These are phyloP conservation scores for Sebastes oblongus DNA, from an alignment of 2,797 vertebrate species.

Conservation along the genomic window DNA sequence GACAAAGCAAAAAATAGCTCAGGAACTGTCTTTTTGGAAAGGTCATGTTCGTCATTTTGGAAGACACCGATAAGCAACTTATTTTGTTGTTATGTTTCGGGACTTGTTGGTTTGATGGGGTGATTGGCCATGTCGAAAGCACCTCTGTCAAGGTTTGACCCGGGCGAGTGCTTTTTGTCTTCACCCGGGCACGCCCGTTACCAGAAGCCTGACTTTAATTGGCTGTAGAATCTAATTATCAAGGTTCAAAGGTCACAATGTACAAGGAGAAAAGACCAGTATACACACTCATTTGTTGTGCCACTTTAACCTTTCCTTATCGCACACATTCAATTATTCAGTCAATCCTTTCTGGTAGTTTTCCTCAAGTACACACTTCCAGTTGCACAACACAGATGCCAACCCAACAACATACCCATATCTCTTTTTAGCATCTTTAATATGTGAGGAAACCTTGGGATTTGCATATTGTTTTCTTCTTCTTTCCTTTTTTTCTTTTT, in stretches of 20 bases:
- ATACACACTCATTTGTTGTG: conserved; percentile 47
- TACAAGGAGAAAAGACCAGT: conserved; percentile 16
- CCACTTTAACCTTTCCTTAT: conserved; percentile 61
- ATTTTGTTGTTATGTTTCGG: background rate
- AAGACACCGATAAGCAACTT: background rate
- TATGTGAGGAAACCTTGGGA: conserved; percentile 52
- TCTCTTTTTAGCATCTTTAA: conserved; percentile 66
- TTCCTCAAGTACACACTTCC: conserved; percentile 37
- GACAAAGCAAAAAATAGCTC: background rate
- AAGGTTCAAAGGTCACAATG: conserved; percentile 39
- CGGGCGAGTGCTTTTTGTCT: background rate
- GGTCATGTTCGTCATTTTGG: background rate
- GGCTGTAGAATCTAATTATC: conserved; percentile 35
- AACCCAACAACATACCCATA: conserved; percentile 45
- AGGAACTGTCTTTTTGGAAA: background rate
- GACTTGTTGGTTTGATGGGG: background rate
- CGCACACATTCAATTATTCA: conserved; percentile 59
- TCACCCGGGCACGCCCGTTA: background rate
- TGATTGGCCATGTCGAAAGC: background rate
- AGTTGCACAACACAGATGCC: conserved; percentile 26
- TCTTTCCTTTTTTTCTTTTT: background rate
- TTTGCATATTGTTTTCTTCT: conserved; percentile 63
- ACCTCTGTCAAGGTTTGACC: conserved; percentile 2
- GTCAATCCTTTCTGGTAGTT: conserved; percentile 33
- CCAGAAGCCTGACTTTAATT: conserved; percentile 43